These are phyloP conservation scores for Odocoileus virginianus DNA, from an alignment of 2,113 vertebrate genomes.

Conservation along the genomic window DNA sequence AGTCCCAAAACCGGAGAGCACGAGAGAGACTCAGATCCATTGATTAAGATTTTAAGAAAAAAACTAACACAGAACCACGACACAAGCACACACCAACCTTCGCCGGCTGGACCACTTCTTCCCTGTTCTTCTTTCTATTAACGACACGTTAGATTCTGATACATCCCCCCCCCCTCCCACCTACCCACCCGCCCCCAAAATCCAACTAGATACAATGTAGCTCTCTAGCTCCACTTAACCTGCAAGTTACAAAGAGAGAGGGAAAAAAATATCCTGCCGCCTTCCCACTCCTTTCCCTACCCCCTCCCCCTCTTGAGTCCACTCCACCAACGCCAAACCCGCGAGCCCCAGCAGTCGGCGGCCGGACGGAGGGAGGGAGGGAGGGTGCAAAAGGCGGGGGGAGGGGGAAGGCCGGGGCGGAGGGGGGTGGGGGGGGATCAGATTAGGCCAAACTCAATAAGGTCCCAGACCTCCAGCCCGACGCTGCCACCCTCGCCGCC, in stretches of 20 bases:
- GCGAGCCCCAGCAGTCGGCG: constrained; percentile 45
- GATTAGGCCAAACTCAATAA: constrained; percentile 70
- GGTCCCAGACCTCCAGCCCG: constrained; percentile 49
- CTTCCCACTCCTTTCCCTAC: constrained; percentile 61
- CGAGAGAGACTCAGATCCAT: constrained; percentile 51
- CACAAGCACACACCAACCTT: constrained; percentile 73
- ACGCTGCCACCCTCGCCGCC: constrained; percentile 59
- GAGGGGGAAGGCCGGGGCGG: neutral
- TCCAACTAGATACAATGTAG: constrained; percentile 72
- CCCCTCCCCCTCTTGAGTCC: constrained; percentile 62
- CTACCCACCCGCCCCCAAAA: neutral
- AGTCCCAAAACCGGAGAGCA: constrained; percentile 68
- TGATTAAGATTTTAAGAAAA: constrained; percentile 57
- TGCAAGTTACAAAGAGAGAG: constrained; percentile 74
- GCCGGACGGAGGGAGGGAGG: constrained; percentile 48
- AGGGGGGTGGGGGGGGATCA: neutral
- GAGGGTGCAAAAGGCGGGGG: constrained; percentile 48
- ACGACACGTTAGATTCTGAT: constrained; percentile 68
- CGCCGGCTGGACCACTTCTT: constrained; percentile 68
- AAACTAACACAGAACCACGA: constrained; percentile 60
- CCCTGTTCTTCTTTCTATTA: constrained; percentile 74
- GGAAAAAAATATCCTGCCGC: constrained; percentile 46
- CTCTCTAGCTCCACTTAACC: constrained; percentile 82
- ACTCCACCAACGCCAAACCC: constrained; percentile 61
- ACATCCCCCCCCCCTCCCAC: neutral